Evolutionary conservation across 2,888 invertebrate genomes (phyloP), one percentile per base, ranked within the genome.

Genomic region (Phengaris arion): DNA sequence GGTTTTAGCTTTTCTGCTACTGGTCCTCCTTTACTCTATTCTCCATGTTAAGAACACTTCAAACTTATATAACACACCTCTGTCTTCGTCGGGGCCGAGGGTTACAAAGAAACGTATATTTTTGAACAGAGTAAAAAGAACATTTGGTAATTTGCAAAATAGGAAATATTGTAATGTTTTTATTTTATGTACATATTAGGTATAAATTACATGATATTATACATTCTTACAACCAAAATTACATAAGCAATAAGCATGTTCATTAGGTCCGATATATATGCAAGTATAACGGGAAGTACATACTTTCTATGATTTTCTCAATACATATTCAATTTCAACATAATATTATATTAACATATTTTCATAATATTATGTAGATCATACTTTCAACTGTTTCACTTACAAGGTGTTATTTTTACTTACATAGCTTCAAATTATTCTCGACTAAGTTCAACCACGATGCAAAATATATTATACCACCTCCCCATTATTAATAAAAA

Each of bases 201-300:
- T 15, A 59, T 57, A 59, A 9, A 57, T 22, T 59, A 59, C 22
- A 22, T 59, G 6, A 10, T 59, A 22, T 22, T 59, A 57, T 15
- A 57, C n/a, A 4, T 22, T 22, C 22, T 22, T 59, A 59, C 59
- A 22, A 9, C 22, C 22, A 10, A 22, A 45, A 64, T 64, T 35
- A 35, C 64, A 64, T 64, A 64, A 64, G 64, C 45, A 35, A 64
- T 45, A 45, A 45, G 35, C 35, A 64, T 64, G 12, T 35, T 45
- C 12, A 35, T 35, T 45, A 35, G 22, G 22, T 59, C 10, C 22
- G 35, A 64, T 45, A 64, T 64, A 64, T 64, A 64, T 64, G 64
- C 64, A 64, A 64, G 64, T 45, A 64, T 64, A 64, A 64, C 57
- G 57, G 57, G 15, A 12, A 13, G 64, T 64, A 22, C 64, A 35